A percentile compares a stretch with the other conserved stretches of the same genome.
Evolutionary conservation across 2,888 invertebrate species (phyloP).

Genomic region (Drosophila affinis): DNA sequence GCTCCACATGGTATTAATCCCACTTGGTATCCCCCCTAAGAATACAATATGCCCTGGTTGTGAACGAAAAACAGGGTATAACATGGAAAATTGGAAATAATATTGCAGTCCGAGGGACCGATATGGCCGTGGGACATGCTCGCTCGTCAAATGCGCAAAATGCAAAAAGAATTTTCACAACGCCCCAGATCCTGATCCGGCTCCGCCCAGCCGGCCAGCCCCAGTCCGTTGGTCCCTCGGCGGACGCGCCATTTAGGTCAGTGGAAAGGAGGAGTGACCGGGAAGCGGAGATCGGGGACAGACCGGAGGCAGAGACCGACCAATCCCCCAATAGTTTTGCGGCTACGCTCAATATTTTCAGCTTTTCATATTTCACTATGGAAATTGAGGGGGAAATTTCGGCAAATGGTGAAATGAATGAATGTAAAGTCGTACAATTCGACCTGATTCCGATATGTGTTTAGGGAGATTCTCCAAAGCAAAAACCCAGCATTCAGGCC

Average conservation of each 20-base stretch:
- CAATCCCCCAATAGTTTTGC: neutral
- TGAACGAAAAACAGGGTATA: neutral
- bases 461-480: constrained; percentile 7
- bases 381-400: constrained; percentile 23
- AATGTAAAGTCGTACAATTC: constrained; percentile 10
- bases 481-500: too few relatives aligned
- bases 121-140: constrained; percentile 2
- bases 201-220: neutral
- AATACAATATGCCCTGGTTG: neutral
- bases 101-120: constrained; percentile 5
- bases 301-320: neutral
- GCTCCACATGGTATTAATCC: too few relatives aligned
- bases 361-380: constrained; percentile 41
- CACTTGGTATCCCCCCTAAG: neutral
- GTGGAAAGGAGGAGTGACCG: constrained; percentile 29
- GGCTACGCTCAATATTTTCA: constrained; percentile 24
- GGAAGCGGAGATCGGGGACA: neutral
- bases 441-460: constrained; percentile 12
- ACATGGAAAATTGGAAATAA: constrained; percentile 11
- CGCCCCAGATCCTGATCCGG: neutral
- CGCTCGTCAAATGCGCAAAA: constrained; percentile 35
- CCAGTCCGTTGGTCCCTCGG: neutral
- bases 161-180: constrained; percentile 24
- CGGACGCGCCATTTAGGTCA: constrained; percentile 24
- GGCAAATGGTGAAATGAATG: constrained; percentile 14